These are phyloP conservation scores for Gallinago media DNA, from an alignment of 2,113 vertebrate genomes.

Conservation along the genomic window DNA sequence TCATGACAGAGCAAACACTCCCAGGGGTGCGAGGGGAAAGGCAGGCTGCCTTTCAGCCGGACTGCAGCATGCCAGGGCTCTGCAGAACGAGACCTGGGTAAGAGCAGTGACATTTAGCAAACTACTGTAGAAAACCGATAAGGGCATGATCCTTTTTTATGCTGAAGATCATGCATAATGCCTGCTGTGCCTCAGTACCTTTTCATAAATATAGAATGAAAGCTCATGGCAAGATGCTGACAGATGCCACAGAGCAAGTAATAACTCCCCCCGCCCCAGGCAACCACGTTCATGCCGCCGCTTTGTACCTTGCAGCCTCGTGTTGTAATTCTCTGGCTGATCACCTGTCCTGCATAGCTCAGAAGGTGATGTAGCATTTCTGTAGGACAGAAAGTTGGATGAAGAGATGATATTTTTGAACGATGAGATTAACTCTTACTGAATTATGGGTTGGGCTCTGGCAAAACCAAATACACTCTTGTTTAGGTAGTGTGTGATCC, in stretches of 20 bases:
- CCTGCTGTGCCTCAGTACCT: constrained; percentile 15
- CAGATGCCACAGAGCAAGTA: not conserved
- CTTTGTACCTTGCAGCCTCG: not conserved
- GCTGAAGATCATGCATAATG: constrained; percentile 24
- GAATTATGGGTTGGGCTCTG: fast-evolving
- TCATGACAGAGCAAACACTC: constrained; percentile 26
- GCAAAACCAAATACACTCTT: fast-evolving
- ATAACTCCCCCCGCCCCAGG: not conserved
- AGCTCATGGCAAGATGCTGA: constrained; percentile 19
- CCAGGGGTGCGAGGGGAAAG: not conserved
- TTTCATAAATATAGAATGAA: constrained; percentile 42
- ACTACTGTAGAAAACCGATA: constrained; percentile 52
- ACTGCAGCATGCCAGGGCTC: not conserved
- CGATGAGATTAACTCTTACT: not conserved
- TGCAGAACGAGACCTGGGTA: constrained; percentile 10
- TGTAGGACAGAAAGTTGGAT: not conserved
- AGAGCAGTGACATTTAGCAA: constrained; percentile 31
- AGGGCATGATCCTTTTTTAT: constrained; percentile 42
- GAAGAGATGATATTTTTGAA: not conserved
- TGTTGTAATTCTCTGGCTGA: not conserved
- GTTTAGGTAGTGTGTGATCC: not conserved
- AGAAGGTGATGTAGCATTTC: not conserved
- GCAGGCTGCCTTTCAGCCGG: not conserved
- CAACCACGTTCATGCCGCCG: fast-evolving
- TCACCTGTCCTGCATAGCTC: not conserved